Evolutionary conservation across 2,113 vertebrate genomes (phyloP).

Genomic region (Condylura cristata): DNA sequence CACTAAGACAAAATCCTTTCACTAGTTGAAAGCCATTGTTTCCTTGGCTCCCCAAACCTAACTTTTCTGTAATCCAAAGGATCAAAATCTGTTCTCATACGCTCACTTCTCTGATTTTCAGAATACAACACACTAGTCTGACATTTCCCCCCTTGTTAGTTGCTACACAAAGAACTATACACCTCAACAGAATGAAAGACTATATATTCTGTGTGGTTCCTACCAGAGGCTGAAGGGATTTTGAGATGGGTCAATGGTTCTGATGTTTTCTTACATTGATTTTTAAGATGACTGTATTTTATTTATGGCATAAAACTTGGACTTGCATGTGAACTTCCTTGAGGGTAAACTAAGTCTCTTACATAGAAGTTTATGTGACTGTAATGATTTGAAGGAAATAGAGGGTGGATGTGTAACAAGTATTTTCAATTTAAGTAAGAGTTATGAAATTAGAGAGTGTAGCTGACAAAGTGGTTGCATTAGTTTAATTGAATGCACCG

Average conservation of each 20-base stretch:
- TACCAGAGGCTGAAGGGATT: constrained; percentile 85
- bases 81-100: constrained; percentile 30
- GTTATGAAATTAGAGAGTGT: neutral
- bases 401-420: neutral
- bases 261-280: constrained; percentile 85
- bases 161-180: constrained; percentile 83
- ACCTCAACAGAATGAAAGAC: constrained; percentile 84
- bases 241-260: constrained; percentile 83
- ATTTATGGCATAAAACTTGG: constrained; percentile 84
- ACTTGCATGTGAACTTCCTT: constrained; percentile 36
- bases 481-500: neutral
- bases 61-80: constrained; percentile 46
- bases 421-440: neutral
- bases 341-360: constrained; percentile 45
- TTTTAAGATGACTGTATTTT: constrained; percentile 89
- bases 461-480: neutral
- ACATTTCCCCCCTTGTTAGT: constrained; percentile 38
- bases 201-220: constrained; percentile 82
- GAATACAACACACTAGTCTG: neutral
- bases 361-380: constrained; percentile 35
- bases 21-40: constrained; percentile 19
- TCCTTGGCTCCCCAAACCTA: neutral
- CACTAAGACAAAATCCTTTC: neutral
- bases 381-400: constrained; percentile 35
- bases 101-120: constrained; percentile 43